A percentile compares a stretch with the other conserved stretches of the same genome.
phyloP scores from a whole-genome alignment of 2,113 vertebrate genomes.

The Pseudorasbora parva region DNA sequence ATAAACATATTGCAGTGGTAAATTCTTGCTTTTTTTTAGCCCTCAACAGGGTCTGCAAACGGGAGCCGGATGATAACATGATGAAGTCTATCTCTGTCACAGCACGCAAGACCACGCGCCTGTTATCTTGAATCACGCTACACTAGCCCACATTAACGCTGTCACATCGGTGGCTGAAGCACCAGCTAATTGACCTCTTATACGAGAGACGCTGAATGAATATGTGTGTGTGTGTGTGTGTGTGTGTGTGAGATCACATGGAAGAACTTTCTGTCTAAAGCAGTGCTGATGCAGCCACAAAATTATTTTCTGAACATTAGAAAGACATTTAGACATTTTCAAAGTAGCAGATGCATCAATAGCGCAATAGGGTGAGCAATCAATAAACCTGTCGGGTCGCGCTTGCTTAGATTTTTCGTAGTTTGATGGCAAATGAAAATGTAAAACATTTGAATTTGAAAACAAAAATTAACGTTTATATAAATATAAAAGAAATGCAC shows the following conservation, averaged over 20 bases:
- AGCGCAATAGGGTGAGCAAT: not conserved
- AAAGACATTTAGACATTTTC: not conserved
- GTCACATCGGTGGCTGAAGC: not conserved
- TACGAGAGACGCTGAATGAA: not conserved
- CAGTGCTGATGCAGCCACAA: not conserved
- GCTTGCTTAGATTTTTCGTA: too few relatives aligned
- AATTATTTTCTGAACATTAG: not conserved
- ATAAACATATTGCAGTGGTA: not conserved
- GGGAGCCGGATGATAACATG: not conserved
- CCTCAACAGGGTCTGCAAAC: not conserved
- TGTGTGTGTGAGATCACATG: not conserved
- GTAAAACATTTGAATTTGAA: not conserved
- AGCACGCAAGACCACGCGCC: not conserved
- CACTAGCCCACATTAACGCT: not conserved
- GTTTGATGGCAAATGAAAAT: not conserved
- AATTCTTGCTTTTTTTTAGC: not conserved
- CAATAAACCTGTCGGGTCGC: too few relatives aligned
- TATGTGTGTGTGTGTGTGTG: constrained; percentile 16
- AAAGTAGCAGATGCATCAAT: not conserved
- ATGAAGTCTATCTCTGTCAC: constrained; percentile 26
- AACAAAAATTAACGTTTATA: not conserved
- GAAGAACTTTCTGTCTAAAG: not conserved
- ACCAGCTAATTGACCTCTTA: constrained; percentile 16
- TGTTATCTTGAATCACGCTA: constrained; percentile 14
- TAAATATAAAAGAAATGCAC: not conserved